phyloP scores from a whole-genome alignment of 2,888 invertebrate species.

The Drosophila ezoana region DNA sequence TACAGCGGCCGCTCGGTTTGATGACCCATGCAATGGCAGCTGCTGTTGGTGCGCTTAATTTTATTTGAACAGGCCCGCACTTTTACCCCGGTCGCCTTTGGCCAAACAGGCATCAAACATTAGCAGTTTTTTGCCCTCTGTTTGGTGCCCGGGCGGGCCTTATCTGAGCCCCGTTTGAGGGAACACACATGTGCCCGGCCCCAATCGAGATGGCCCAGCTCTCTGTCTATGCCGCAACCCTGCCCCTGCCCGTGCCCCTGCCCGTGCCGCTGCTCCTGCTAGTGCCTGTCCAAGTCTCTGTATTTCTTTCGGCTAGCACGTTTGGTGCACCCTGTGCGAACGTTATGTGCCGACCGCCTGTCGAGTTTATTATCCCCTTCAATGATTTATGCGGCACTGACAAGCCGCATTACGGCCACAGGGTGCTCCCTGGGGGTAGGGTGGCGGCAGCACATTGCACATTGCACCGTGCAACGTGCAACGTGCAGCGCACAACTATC shows the following conservation, averaged over 20 bases:
- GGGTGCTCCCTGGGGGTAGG: conserved; percentile 17
- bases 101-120: conserved; percentile 42
- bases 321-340: conserved; percentile 23
- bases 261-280: too few species aligned
- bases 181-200: conserved; percentile 25
- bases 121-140: conserved; percentile 73
- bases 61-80: conserved; percentile 64
- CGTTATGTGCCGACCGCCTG: conserved; percentile 35
- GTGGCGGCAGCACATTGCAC: neutral
- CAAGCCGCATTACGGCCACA: conserved; percentile 48
- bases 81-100: neutral
- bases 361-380: conserved; percentile 69
- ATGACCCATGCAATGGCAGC: conserved; percentile 69
- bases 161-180: conserved; percentile 61
- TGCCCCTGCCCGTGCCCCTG: too few species aligned
- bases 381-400: conserved; percentile 62
- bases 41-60: conserved; percentile 69
- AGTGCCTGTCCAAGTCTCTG: conserved; percentile 4
- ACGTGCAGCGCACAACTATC: conserved; percentile 20
- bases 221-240: too few species aligned
- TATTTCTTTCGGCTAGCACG: conserved; percentile 27
- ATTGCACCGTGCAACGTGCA: conserved; percentile 13
- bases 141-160: conserved; percentile 30
- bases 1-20: conserved; percentile 62
- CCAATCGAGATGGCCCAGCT: neutral